These are phyloP conservation scores for Osmoderma eremita DNA, from an alignment of 2,888 invertebrate genomes.

Conservation along the genomic window DNA sequence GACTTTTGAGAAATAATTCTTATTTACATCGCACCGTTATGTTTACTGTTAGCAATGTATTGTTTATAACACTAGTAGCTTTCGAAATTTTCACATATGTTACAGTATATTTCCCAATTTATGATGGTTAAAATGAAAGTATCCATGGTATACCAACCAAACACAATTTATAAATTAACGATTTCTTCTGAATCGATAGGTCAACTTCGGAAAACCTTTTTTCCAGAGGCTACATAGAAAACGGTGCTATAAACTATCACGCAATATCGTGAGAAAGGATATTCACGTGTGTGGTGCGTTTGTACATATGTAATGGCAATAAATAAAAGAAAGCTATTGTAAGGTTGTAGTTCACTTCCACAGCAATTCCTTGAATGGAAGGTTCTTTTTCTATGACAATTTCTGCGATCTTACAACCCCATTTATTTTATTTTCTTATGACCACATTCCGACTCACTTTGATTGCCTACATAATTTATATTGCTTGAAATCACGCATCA, in stretches of 20 bases:
- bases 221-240: background rate
- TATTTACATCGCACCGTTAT: no score
- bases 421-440: no score
- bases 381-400: no score
- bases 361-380: no score
- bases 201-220: background rate
- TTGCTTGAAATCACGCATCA: no score
- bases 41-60: background rate
- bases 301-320: no score
- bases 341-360: no score
- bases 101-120: conserved; percentile 13
- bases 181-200: conserved; percentile 15
- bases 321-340: no score
- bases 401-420: no score
- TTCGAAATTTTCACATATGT: conserved; percentile 20
- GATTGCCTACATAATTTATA: no score
- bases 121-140: conserved; percentile 17
- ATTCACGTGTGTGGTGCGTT: no score
- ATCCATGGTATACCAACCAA: background rate
- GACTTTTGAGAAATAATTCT: background rate
- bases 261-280: conserved; percentile 2
- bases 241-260: background rate
- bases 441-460: no score
- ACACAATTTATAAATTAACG: conserved; percentile 8
- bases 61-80: conserved; percentile 7